Percentiles rank a stretch among this genome's conserved stretches.
phyloP scores from a whole-genome alignment of 2,888 invertebrate species.

The Lacanobia wlatinum region DNA sequence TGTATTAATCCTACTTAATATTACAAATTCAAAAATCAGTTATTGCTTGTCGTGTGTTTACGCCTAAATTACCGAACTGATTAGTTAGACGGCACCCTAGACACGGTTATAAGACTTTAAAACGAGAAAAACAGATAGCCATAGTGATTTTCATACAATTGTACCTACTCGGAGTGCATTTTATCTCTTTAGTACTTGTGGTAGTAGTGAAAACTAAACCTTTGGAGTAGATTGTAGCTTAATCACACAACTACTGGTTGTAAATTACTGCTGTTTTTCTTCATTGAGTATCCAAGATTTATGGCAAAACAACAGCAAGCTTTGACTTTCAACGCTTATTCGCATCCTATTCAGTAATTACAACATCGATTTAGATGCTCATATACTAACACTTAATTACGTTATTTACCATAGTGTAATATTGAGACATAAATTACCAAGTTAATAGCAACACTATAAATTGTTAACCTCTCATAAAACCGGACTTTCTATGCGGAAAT shows the following conservation, averaged over 20 bases:
- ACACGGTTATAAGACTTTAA: too few species aligned
- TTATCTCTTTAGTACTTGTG: too few species aligned
- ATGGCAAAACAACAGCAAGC: neutral
- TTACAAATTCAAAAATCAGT: too few species aligned
- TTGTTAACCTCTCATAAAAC: slow-evolving; percentile 59
- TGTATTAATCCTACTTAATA: too few species aligned
- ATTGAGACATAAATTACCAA: slow-evolving; percentile 41
- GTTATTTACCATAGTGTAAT: slow-evolving; percentile 33
- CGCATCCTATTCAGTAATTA: slow-evolving; percentile 27
- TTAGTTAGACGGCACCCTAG: too few species aligned
- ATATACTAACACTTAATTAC: slow-evolving; percentile 33
- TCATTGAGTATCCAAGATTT: neutral
- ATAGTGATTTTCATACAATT: too few species aligned
- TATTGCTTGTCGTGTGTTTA: too few species aligned
- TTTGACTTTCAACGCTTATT: slow-evolving; percentile 31
- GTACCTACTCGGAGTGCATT: too few species aligned
- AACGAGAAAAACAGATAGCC: too few species aligned
- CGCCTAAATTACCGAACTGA: too few species aligned
- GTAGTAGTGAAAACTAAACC: neutral
- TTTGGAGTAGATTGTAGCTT: neutral
- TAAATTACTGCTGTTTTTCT: neutral
- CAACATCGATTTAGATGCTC: slow-evolving; percentile 23
- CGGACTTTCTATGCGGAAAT: slow-evolving; percentile 71
- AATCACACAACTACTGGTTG: neutral
- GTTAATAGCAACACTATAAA: slow-evolving; percentile 47